Evolutionary conservation across 2,888 invertebrate species (phyloP).

Genomic region (Saturnia japonica): DNA sequence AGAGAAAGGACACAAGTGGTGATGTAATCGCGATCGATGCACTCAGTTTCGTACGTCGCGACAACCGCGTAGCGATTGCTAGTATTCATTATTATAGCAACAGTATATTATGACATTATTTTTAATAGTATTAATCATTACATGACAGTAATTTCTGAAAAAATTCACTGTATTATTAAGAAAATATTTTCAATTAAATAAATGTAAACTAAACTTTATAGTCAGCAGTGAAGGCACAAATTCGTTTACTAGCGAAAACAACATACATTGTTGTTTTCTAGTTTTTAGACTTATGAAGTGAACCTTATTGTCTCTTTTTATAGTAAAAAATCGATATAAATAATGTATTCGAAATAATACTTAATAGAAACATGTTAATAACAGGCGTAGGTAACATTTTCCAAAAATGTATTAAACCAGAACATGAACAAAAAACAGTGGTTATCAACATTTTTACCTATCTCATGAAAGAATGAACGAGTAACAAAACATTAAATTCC

Average conservation of each 20-base stretch:
- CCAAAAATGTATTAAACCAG: background rate
- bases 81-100: background rate
- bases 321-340: background rate
- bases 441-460: background rate
- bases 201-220: background rate
- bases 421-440: background rate
- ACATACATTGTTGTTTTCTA: background rate
- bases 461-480: background rate
- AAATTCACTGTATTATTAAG: background rate
- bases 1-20: constrained; percentile 78
- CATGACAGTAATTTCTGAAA: background rate
- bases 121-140: background rate
- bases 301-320: background rate
- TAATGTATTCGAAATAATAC: background rate
- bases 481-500: background rate
- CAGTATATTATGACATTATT: background rate
- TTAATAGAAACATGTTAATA: background rate
- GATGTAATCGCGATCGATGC: constrained; percentile 82
- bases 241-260: background rate
- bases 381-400: background rate
- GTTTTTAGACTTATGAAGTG: background rate
- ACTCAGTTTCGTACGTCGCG: constrained; percentile 57
- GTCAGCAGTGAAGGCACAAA: background rate
- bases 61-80: constrained; percentile 44
- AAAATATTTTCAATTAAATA: background rate